Base-by-base conservation (phyloP, 2,888 invertebrate genomes). In the Sepioteuthis lessoniana region DNA sequence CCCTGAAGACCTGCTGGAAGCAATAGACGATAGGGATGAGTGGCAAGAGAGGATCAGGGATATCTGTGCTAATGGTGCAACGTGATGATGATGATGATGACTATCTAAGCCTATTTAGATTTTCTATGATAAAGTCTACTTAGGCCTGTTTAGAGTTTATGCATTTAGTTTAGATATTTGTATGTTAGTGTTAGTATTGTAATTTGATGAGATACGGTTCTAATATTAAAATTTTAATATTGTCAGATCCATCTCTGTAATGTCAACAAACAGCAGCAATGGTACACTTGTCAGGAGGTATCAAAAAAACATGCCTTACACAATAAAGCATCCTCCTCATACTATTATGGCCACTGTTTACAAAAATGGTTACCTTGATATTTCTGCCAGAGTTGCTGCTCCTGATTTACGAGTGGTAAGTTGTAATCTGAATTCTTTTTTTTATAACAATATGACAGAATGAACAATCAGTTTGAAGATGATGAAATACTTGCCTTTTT, bases 361-460 rank as follows among this genome's bases (percentile, higher is more conserved):
- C 94, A 96, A 96, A 94, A 97, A 97, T 95, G 97, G 97, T 35
- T 95, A 95, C 38, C 94, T 96, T 93, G 96, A 97, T 94, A 95
- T 94, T 19, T 96, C 95, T 95, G 95, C 96, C n/a, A 95, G 96
- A 95, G 95, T 96, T 35, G 97, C 97, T 37, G 97, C 97, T 28
- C 96, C 97, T 19, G 97, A 94, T 90, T 95, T 97, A 91, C 97
- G 97, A 96, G 95, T 96, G 95, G 97, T 97, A 95, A 95, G 96
- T 94, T 42, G 7, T 31, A 60, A 1, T 1, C 90, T 93, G 47
- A 60, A 60, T 76, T 35, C n/a, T 76, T 10, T 47, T 55, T 55
- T 55, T 25, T 55, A 25, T 76, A n/a, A n/a, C 0, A n/a, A n/a
- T n/a, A n/a, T n/a, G 76, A 31, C n/a, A 4, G 4, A 76, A 13